A percentile compares a stretch with the other conserved stretches of the same genome.
These are phyloP conservation scores for Nestor notabilis DNA, from an alignment of 2,113 vertebrate genomes.

Conservation along the genomic window DNA sequence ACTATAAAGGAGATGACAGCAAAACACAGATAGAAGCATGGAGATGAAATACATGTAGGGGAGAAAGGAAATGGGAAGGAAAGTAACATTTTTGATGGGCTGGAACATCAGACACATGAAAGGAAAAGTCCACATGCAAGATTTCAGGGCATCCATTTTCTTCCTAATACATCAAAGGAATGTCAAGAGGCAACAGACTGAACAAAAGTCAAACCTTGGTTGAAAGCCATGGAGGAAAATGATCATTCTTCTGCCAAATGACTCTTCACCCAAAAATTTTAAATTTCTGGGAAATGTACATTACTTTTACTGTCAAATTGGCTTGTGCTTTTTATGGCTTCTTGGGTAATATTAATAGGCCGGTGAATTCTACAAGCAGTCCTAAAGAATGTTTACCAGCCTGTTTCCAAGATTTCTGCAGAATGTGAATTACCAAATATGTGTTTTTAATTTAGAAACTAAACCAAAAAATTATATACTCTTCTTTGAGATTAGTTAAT, in stretches of 20 bases:
- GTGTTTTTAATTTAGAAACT: constrained; percentile 60
- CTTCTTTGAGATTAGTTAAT: neutral
- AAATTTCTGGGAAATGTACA: constrained; percentile 51
- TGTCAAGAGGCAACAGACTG: neutral
- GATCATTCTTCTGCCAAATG: constrained; percentile 25
- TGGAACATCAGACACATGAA: neutral
- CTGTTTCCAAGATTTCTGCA: constrained; percentile 2
- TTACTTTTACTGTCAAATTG: constrained; percentile 44
- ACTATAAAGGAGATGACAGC: neutral
- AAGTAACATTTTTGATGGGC: neutral
- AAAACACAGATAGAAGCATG: neutral
- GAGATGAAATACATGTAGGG: neutral
- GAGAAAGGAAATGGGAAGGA: neutral
- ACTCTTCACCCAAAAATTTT: neutral
- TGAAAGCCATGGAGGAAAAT: constrained; percentile 7
- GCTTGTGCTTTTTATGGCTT: constrained; percentile 27
- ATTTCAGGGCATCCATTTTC: constrained; percentile 12
- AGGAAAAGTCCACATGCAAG: neutral
- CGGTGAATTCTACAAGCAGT: constrained; percentile 18
- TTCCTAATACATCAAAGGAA: neutral
- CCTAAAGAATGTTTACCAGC: constrained; percentile 41
- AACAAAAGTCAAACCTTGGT: neutral
- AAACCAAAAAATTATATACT: neutral
- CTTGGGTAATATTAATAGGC: constrained; percentile 26
- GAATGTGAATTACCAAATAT: constrained; percentile 1